Base-by-base conservation (phyloP, 2,797 vertebrate species). In the Manis crassicaudata region DNA sequence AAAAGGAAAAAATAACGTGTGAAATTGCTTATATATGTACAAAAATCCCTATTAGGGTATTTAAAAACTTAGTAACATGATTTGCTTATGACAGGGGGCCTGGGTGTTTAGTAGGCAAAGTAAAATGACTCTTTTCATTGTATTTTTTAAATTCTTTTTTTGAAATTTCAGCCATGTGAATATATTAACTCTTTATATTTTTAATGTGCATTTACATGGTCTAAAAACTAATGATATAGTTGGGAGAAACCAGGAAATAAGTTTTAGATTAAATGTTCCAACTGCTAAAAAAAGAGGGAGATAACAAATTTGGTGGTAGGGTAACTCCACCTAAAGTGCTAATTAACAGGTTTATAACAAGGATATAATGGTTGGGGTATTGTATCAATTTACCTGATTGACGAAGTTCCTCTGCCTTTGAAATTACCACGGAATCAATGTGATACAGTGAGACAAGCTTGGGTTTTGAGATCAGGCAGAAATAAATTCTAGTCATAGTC, bases 251-350 rank as follows among this genome's bases (percentile, higher is more conserved):
- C 43, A 92, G 54, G 72, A 90, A 37, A 68, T 18, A 79, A 63
- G 7, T 76, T 93, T 96, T 65, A 90, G 86, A 82, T 85, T 75
- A 93, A 96, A 88, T 75, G 84, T 92, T 89, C 62, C 63, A 76
- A 80, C 4, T 88, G 43, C 84, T 91, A 81, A 7, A 86, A 46
- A 94, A 84, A 70, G 14, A 93, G 12, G 20, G 75, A 91, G 56
- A 85, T 27, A 76, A 20, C 16, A 75, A 67, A 91, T 81, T 87
- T 93, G 75, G 77, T 88, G 25, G 77, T 27, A 85, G 62, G 40
- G 18, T 88, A 73, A 96, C 7, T 87, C 50, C 14, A 63, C 46
- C 25, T 77, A 68, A 8, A 70, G 18, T 37, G 35, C 62, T 77
- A 92, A 92, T 77, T 77, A 88, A 70, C 17, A 67, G 21, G 13